Conservation (phyloP, 2,888 invertebrate species). For the Onchidella celtica region DNA sequence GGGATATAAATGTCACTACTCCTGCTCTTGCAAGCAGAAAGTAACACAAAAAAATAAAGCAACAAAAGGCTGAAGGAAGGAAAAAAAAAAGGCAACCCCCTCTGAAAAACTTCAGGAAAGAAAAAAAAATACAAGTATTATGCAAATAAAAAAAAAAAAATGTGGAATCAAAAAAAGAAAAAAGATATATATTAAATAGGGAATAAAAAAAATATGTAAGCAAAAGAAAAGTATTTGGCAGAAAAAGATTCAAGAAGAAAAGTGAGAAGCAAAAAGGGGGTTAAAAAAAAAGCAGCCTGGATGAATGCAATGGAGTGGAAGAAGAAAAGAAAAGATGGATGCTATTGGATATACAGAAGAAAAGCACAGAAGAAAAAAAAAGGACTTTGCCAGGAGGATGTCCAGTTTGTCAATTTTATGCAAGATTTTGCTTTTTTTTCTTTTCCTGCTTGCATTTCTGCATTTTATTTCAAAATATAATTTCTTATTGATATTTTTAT, state of each 20-base stretch:
- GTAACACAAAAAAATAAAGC: background rate
- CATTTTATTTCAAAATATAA: too few relatives aligned
- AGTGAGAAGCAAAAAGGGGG: background rate
- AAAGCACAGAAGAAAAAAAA: too few relatives aligned
- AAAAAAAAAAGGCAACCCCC: background rate
- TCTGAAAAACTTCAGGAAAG: background rate
- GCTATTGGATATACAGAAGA: too few relatives aligned
- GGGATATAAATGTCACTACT: background rate
- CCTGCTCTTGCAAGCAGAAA: too few relatives aligned
- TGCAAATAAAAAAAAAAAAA: constrained; percentile 12
- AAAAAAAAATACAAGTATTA: background rate
- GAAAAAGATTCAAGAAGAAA: background rate
- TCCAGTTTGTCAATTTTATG: too few relatives aligned
- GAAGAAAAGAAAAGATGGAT: background rate
- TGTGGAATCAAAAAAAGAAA: background rate
- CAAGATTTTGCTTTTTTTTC: too few relatives aligned
- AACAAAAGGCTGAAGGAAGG: background rate
- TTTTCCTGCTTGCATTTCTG: too few relatives aligned
- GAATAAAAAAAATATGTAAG: background rate
- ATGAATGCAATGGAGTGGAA: background rate
- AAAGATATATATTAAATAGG: background rate
- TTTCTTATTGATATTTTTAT: too few relatives aligned
- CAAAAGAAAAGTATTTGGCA: background rate
- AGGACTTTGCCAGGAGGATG: too few relatives aligned
- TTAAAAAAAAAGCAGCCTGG: background rate